Evolutionary conservation across 2,888 invertebrate genomes (phyloP).

Genomic region (Perdita meconis): DNA sequence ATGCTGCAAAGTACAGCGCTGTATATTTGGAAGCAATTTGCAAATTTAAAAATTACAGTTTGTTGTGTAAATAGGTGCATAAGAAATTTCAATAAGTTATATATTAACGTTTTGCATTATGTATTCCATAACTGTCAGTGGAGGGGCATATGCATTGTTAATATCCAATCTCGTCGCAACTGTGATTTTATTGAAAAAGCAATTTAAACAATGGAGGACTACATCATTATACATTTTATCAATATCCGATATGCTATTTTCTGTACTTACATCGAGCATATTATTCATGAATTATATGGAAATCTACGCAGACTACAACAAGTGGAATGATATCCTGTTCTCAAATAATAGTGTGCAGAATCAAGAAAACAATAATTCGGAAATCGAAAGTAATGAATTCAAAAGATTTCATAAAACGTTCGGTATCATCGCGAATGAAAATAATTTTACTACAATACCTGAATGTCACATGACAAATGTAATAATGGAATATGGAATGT

Average conservation of each 20-base stretch:
- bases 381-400: conserved; percentile 23
- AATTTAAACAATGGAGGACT: conserved; percentile 57
- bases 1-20: conserved; percentile 11
- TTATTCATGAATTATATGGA: conserved; percentile 49
- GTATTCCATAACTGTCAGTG: conserved; percentile 68
- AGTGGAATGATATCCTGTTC: conserved; percentile 18
- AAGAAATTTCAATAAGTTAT: conserved; percentile 10
- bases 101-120: conserved; percentile 59
- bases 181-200: conserved; percentile 68
- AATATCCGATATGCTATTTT: conserved; percentile 76
- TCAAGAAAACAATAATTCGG: conserved; percentile 4
- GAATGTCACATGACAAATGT: conserved; percentile 69
- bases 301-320: conserved; percentile 5
- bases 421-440: conserved; percentile 9
- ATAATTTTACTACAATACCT: conserved; percentile 17
- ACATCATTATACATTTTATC: conserved; percentile 72
- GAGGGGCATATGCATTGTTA: conserved; percentile 71
- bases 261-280: conserved; percentile 58
- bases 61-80: conserved; percentile 12
- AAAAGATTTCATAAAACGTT: conserved; percentile 17
- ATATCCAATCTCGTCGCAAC: conserved; percentile 73
- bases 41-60: not conserved
- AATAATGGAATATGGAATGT: conserved; percentile 76
- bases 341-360: conserved; percentile 22
- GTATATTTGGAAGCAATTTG: not conserved